These are phyloP conservation scores for Daphoenositta chrysoptera DNA, from an alignment of 2,113 vertebrate species.

Conservation along the genomic window DNA sequence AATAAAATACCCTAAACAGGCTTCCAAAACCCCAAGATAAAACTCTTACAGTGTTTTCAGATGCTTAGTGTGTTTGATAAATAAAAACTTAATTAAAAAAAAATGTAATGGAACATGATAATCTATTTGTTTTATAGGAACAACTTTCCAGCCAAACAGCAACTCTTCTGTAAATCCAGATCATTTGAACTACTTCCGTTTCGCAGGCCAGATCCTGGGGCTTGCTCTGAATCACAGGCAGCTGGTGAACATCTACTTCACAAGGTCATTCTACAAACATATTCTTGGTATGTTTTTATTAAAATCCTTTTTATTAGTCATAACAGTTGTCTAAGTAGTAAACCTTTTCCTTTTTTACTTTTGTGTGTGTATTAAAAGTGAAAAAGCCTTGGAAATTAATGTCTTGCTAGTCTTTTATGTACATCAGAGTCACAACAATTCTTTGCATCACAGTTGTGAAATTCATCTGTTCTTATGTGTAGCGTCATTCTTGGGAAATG, in stretches of 20 bases:
- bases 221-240: constrained; percentile 95
- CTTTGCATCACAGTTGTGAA: not conserved
- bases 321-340: not conserved
- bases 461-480: not conserved
- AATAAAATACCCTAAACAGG: not conserved
- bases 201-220: constrained; percentile 94
- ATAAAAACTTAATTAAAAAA: not conserved
- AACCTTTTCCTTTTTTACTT: not conserved
- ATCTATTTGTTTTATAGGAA: constrained; percentile 76
- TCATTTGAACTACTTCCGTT: constrained; percentile 95
- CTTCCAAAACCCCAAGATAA: not conserved
- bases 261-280: constrained; percentile 98
- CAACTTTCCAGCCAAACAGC: constrained; percentile 98
- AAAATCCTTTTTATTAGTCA: not conserved
- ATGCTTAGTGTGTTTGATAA: not conserved
- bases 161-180: constrained; percentile 98
- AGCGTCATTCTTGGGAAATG: not conserved
- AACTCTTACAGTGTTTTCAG: not conserved
- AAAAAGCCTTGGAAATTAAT: not conserved
- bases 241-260: constrained; percentile 98
- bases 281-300: constrained; percentile 85
- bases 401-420: not conserved
- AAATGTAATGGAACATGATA: not conserved
- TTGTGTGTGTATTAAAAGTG: not conserved
- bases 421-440: not conserved